Percentiles rank a stretch among this genome's conserved stretches.
Evolutionary conservation across 2,888 invertebrate species (phyloP).

Genomic region (Lobophora halterata): DNA sequence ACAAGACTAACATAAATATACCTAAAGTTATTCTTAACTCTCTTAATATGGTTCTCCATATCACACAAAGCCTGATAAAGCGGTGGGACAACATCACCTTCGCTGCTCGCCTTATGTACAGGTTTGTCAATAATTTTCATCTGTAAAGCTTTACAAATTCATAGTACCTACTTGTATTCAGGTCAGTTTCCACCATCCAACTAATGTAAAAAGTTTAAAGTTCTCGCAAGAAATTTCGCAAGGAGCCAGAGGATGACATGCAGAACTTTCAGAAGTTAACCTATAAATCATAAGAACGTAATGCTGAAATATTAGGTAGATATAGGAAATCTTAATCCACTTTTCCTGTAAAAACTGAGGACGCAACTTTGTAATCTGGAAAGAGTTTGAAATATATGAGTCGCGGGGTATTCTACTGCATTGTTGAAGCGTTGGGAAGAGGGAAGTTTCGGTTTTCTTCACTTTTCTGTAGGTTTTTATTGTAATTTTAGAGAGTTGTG

Average conservation of each 20-base stretch:
- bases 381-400: constrained; percentile 60
- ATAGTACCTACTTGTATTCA: constrained; percentile 32
- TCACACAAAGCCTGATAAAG: too few relatives aligned
- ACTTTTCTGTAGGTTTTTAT: constrained; percentile 1
- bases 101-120: too few relatives aligned
- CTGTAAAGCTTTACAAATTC: too few relatives aligned
- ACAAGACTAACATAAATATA: too few relatives aligned
- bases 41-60: too few relatives aligned
- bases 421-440: constrained; percentile 18
- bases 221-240: constrained; percentile 62
- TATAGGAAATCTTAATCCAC: constrained; percentile 74
- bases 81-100: too few relatives aligned
- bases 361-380: constrained; percentile 63
- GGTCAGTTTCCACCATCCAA: constrained; percentile 49
- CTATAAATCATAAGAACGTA: constrained; percentile 74
- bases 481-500: constrained; percentile 5
- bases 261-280: constrained; percentile 69
- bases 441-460: constrained; percentile 16
- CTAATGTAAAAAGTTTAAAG: constrained; percentile 72
- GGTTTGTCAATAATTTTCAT: too few relatives aligned
- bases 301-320: constrained; percentile 70
- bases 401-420: constrained; percentile 16
- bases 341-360: constrained; percentile 66
- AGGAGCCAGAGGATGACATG: constrained; percentile 73
- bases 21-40: too few relatives aligned